Conservation (phyloP, 2,888 invertebrate species). For the Erpobdella octoculata region DNA sequence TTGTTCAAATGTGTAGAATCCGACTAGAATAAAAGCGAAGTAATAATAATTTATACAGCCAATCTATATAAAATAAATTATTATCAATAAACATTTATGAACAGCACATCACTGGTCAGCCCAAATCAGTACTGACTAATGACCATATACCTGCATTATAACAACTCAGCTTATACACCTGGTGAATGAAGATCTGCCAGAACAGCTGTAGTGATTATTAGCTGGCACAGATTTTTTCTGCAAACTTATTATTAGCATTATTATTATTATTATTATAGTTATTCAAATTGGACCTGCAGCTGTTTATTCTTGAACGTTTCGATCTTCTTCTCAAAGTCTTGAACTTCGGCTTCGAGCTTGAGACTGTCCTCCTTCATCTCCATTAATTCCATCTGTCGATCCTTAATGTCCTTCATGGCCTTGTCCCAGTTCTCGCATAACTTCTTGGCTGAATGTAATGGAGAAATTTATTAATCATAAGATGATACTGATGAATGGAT, state of each 20-base stretch:
- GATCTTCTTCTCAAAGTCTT: constrained; percentile 2
- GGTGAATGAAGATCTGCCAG: background rate
- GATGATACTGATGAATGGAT: background rate
- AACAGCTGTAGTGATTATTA: background rate
- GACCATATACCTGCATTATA: too few relatives aligned
- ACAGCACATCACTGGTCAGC: background rate
- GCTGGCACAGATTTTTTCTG: background rate
- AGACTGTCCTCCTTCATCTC: background rate
- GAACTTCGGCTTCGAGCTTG: background rate
- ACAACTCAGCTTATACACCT: too few relatives aligned
- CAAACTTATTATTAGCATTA: background rate
- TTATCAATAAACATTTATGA: background rate
- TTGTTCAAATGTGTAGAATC: background rate
- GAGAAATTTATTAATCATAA: background rate
- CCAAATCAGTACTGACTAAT: too few relatives aligned
- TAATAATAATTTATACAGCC: background rate
- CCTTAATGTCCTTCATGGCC: constrained; percentile 18
- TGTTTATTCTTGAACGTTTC: background rate
- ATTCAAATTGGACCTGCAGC: background rate
- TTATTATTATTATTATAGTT: background rate
- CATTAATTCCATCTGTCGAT: constrained; percentile 1
- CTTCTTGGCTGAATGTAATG: background rate
- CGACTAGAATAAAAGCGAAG: background rate
- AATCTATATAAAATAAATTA: background rate
- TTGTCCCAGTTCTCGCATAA: constrained; percentile 21